Evolutionary conservation across 2,888 invertebrate species (phyloP).

Genomic region (Meandrusa payeni): DNA sequence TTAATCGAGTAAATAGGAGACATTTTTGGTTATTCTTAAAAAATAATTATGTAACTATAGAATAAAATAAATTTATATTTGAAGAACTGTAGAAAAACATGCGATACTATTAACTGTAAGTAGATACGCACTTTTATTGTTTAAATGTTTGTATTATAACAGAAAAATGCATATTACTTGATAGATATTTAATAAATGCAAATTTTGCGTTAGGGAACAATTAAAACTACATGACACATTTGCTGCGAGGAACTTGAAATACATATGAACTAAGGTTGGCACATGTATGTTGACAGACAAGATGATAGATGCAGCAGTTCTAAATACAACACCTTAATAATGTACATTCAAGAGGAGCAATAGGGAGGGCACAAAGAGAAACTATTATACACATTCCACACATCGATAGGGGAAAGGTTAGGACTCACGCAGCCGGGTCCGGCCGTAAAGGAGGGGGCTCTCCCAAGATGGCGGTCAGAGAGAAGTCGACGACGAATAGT

Average conservation of each 20-base stretch:
- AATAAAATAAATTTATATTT: too few relatives aligned
- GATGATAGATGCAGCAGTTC: constrained; percentile 35
- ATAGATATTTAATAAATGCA: too few relatives aligned
- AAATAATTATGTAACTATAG: too few relatives aligned
- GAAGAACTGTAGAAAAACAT: constrained; percentile 8
- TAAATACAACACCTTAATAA: constrained; percentile 57
- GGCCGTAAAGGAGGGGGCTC: constrained; percentile 70
- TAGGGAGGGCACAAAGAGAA: constrained; percentile 39
- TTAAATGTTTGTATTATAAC: too few relatives aligned
- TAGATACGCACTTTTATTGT: too few relatives aligned
- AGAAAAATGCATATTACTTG: too few relatives aligned
- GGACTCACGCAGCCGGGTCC: constrained; percentile 75
- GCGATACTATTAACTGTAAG: constrained; percentile 8
- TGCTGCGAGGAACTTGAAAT: constrained; percentile 4
- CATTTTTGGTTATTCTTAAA: too few relatives aligned
- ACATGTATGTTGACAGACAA: constrained; percentile 29
- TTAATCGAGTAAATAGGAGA: too few relatives aligned
- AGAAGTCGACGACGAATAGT: constrained; percentile 86
- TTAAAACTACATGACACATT: background rate
- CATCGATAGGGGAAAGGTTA: constrained; percentile 66
- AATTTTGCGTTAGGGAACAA: too few relatives aligned
- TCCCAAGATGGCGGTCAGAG: constrained; percentile 81
- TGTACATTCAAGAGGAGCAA: constrained; percentile 47
- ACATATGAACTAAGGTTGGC: constrained; percentile 22
- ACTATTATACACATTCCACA: constrained; percentile 72